Evolutionary conservation across 2,888 invertebrate species (phyloP).

Genomic region (Ceraclea dissimilis): DNA sequence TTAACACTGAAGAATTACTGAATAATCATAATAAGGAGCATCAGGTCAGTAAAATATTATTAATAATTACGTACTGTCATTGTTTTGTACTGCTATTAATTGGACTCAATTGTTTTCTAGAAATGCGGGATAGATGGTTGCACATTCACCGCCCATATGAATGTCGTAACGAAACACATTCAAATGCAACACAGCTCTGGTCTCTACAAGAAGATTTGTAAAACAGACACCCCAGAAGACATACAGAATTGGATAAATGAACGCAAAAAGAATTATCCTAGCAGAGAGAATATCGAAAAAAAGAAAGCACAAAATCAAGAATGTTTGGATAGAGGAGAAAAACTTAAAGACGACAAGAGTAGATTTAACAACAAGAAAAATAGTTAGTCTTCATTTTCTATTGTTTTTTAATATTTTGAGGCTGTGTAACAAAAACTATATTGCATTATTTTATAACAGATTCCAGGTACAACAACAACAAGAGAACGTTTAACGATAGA

Average conservation of each 20-base stretch:
- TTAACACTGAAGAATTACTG: slow-evolving; percentile 51
- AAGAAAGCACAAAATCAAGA: slow-evolving; percentile 57
- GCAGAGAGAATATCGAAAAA: slow-evolving; percentile 58
- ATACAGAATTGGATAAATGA: slow-evolving; percentile 79
- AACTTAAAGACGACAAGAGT: slow-evolving; percentile 45
- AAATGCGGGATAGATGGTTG: slow-evolving; percentile 78
- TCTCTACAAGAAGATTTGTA: slow-evolving; percentile 68
- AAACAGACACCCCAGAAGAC: slow-evolving; percentile 70
- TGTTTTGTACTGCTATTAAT: too few species aligned
- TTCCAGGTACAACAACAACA: too few species aligned
- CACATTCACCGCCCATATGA: slow-evolving; percentile 68
- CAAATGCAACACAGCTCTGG: slow-evolving; percentile 80
- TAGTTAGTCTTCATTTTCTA: slow-evolving; percentile 27
- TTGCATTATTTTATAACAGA: too few species aligned
- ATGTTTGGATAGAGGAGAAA: slow-evolving; percentile 67
- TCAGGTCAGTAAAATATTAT: slow-evolving; percentile 45
- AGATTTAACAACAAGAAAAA: slow-evolving; percentile 37
- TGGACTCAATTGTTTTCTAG: slow-evolving; percentile 36
- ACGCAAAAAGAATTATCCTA: slow-evolving; percentile 71
- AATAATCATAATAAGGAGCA: slow-evolving; percentile 67
- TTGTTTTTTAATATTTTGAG: not conserved
- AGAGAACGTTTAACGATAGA: too few species aligned
- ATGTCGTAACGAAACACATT: slow-evolving; percentile 73
- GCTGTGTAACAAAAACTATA: too few species aligned
- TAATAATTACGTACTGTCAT: too few species aligned